A percentile compares a stretch with the other conserved stretches of the same genome.
These are phyloP conservation scores for Bembecia ichneumoniformis DNA, from an alignment of 2,888 invertebrate species.

Conservation along the genomic window DNA sequence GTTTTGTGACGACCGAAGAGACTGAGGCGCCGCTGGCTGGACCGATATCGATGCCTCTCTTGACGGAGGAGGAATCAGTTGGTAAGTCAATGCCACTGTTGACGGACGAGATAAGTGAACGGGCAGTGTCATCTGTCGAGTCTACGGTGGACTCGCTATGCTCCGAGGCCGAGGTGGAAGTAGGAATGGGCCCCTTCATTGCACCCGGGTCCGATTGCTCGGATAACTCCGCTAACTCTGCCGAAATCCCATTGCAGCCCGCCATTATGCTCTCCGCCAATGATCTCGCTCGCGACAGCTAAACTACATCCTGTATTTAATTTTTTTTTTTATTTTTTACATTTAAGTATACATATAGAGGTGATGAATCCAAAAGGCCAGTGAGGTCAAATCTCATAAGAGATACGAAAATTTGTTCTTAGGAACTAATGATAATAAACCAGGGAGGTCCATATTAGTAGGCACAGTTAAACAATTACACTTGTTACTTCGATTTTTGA, in stretches of 20 bases:
- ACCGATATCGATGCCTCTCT: slow-evolving; percentile 73
- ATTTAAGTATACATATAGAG: too few relatives aligned
- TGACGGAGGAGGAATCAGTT: slow-evolving; percentile 60
- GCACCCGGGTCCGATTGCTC: slow-evolving; percentile 34
- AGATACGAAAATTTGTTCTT: too few relatives aligned
- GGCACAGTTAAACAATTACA: too few relatives aligned
- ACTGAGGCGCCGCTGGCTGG: slow-evolving; percentile 35
- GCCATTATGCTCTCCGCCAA: slow-evolving; percentile 44
- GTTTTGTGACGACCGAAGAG: slow-evolving; percentile 39
- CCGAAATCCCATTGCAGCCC: slow-evolving; percentile 58
- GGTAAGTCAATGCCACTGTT: slow-evolving; percentile 60
- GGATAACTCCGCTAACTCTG: slow-evolving; percentile 49
- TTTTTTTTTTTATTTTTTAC: too few relatives aligned
- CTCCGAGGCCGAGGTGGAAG: slow-evolving; percentile 35
- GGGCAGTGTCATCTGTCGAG: slow-evolving; percentile 37
- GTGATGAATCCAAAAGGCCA: too few relatives aligned
- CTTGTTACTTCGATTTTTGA: too few relatives aligned
- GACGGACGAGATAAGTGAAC: slow-evolving; percentile 45
- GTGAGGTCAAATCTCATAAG: too few relatives aligned
- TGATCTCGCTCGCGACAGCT: slow-evolving; percentile 31
- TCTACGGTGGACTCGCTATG: slow-evolving; percentile 37
- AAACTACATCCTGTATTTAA: background rate
- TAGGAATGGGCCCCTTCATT: slow-evolving; percentile 42
- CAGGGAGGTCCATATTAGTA: too few relatives aligned
- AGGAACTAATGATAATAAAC: too few relatives aligned